Evolutionary conservation across 2,113 vertebrate species (phyloP), one percentile per base, ranked within the genome.

Genomic region (Regulus satrapa): DNA sequence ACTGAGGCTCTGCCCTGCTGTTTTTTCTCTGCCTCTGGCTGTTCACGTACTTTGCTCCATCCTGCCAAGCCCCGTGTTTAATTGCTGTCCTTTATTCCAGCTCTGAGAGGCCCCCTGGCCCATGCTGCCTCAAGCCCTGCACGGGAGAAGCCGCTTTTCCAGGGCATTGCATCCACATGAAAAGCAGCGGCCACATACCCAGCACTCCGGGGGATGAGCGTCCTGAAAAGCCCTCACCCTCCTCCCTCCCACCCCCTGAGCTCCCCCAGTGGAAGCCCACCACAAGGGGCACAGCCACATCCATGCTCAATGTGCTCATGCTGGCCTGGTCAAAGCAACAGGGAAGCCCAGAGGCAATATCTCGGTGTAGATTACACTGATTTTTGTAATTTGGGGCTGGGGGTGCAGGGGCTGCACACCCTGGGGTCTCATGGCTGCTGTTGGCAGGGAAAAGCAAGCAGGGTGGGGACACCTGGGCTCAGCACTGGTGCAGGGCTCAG

Each of bases 281-380:
- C 4, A 3, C 1, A 3, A 68, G 0, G 1, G 66, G 40, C 62
- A 59, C 0, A 0, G 51, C 21, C 8, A 2, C 69, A 34, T 29
- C 43, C 85, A 12, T 0, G 1, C 36, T 5, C 4, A 32, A 46
- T 31, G 7, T 1, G 6, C 71, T 52, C 14, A 0, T 18, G 40
- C 40, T 2, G 2, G 32, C 8, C 69, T 45, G 38, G 31, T 32
- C 64, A 46, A 59, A n/a, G 52, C 72, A 74, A 45, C 2, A 0
- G n/a, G 36, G 77, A 83, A 43, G 41, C 49, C 40, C 83, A 46
- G 19, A 64, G 55, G 31, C 49, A 64, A 8, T 4, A 62, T 16
- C 41, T 52, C 21, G 25, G 34, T 2, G 16, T 18, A 55, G 29
- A 26, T 54, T 14, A 72, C 80, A 59, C 19, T 62, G 54, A 36